phyloP scores from a whole-genome alignment of 2,113 vertebrate species.

The Cyanoramphus novaezelandiae region DNA sequence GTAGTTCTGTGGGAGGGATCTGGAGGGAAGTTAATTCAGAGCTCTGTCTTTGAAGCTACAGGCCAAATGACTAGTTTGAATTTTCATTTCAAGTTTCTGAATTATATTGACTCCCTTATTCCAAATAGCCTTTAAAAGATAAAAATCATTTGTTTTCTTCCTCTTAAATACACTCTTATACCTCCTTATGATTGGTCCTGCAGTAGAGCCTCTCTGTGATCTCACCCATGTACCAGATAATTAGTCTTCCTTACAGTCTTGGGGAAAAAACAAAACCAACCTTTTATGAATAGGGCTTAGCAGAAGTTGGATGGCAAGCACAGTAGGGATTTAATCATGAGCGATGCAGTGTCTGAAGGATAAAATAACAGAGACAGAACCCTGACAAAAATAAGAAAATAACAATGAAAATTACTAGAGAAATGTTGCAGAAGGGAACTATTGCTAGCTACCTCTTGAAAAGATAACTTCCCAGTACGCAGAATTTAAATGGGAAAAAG shows the following conservation, averaged over 20 bases:
- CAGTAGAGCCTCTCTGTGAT: not conserved
- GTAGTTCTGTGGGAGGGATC: not conserved
- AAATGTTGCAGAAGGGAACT: not conserved
- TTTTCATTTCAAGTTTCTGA: not conserved
- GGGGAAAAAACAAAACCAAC: not conserved
- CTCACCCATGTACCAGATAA: not conserved
- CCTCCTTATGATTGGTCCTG: not conserved
- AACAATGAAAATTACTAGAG: not conserved
- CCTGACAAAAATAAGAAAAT: not conserved
- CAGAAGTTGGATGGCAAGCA: not conserved
- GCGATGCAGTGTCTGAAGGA: not conserved
- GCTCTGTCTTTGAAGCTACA: not conserved
- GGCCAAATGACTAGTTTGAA: not conserved
- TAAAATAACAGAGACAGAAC: not conserved
- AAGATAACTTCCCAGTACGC: not conserved
- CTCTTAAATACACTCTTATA: not conserved
- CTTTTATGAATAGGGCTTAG: not conserved
- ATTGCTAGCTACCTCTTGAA: not conserved
- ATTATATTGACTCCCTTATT: not conserved
- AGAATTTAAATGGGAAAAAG: not conserved
- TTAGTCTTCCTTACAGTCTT: not conserved
- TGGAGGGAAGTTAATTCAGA: not conserved
- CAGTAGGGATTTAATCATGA: not conserved
- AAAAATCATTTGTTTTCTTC: not conserved
- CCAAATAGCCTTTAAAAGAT: not conserved